Conservation (phyloP, 2,113 vertebrate species). For the Trochalopteron elliotii region DNA sequence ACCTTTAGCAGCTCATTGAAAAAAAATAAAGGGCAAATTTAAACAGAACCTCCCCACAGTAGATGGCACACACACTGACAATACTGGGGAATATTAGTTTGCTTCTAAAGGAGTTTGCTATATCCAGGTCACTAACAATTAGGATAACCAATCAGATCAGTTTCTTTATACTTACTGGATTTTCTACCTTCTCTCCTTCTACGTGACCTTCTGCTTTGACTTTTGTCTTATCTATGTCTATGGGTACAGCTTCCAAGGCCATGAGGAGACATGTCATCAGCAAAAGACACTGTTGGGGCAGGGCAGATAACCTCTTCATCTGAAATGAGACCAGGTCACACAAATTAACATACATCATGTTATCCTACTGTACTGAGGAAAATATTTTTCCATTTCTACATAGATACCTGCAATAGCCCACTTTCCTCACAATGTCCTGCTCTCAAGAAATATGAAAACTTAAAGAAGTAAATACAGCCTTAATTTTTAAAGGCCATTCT, state of each 20-base stretch:
- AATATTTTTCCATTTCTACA: background rate
- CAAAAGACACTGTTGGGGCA: constrained; percentile 66
- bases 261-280: constrained; percentile 75
- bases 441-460: background rate
- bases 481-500: background rate
- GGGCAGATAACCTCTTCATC: constrained; percentile 78
- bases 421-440: background rate
- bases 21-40: background rate
- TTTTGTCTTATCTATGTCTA: constrained; percentile 93
- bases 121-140: background rate
- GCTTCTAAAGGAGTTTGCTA: background rate
- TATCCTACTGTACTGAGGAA: background rate
- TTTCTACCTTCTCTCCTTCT: constrained; percentile 81
- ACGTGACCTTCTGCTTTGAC: constrained; percentile 74
- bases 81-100: background rate
- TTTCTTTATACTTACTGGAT: constrained; percentile 79
- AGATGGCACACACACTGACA: background rate
- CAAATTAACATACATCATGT: background rate
- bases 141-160: background rate
- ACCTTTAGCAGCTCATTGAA: background rate
- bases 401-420: background rate
- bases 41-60: background rate
- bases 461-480: background rate
- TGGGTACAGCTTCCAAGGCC: constrained; percentile 84
- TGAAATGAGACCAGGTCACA: constrained; percentile 66